phyloP scores from a whole-genome alignment of 2,113 vertebrate genomes.

The Nibea albiflora region DNA sequence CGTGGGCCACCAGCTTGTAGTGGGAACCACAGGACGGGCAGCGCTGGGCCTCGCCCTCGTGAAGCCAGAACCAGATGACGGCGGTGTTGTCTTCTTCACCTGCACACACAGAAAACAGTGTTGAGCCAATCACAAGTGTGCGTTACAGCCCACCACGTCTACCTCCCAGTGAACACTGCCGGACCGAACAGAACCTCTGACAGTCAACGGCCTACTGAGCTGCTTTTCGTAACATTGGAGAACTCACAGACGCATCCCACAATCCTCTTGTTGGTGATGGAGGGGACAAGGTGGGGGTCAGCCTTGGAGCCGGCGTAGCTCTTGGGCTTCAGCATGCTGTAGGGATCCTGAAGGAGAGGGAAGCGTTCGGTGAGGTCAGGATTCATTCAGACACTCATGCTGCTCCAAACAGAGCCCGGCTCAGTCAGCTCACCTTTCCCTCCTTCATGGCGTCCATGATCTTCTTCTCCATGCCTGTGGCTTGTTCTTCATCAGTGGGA shows the following conservation, averaged over 20 bases:
- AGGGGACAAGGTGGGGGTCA: constrained; percentile 91
- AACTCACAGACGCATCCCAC: constrained; percentile 93
- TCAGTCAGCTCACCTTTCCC: constrained; percentile 7
- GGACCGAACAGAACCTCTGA: too few relatives aligned
- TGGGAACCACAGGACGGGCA: constrained; percentile 90
- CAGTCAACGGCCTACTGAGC: too few relatives aligned
- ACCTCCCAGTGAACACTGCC: too few relatives aligned
- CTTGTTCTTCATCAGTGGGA: constrained; percentile 64
- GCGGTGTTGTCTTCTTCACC: constrained; percentile 92
- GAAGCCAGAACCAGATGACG: constrained; percentile 92
- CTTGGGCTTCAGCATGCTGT: constrained; percentile 86
- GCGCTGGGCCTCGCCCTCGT: constrained; percentile 88
- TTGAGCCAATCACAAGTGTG: too few relatives aligned
- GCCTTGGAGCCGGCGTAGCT: constrained; percentile 87
- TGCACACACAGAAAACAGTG: constrained; percentile 50
- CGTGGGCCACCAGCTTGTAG: constrained; percentile 88
- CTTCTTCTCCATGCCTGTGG: constrained; percentile 54
- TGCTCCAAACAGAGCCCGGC: neutral
- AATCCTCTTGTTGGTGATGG: constrained; percentile 87
- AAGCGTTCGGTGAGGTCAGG: neutral
- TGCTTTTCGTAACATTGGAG: neutral
- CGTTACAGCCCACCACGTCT: too few relatives aligned
- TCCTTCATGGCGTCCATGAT: constrained; percentile 57
- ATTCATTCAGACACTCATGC: too few relatives aligned
- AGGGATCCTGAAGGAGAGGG: constrained; percentile 85